Conservation (phyloP, 2,888 invertebrate species). For the Aporophyla nigra region DNA sequence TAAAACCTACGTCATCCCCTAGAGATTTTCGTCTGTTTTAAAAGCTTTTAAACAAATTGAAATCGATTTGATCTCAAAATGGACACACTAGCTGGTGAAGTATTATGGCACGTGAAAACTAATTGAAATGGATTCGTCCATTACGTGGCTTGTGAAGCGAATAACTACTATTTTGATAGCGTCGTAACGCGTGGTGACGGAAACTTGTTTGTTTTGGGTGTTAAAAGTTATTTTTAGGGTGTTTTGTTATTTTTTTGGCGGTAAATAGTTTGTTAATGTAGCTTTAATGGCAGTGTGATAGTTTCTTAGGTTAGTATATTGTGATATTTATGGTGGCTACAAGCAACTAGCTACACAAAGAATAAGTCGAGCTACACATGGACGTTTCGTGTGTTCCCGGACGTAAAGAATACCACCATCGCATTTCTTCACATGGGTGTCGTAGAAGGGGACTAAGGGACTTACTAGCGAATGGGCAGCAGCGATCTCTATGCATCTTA, state of each 20-base stretch:
- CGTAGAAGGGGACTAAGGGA: too few species aligned
- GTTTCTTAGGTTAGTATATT: not conserved
- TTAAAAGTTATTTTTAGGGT: slow-evolving; percentile 1
- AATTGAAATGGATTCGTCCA: slow-evolving; percentile 60
- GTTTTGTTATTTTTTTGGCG: not conserved
- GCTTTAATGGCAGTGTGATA: not conserved
- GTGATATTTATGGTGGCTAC: not conserved
- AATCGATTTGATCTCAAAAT: slow-evolving; percentile 66
- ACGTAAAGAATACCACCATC: too few species aligned
- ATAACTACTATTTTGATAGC: slow-evolving; percentile 34
- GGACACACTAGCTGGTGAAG: slow-evolving; percentile 21
- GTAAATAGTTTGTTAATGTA: not conserved
- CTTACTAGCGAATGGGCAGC: too few species aligned
- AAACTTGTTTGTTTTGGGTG: slow-evolving; percentile 13
- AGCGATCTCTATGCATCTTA: too few species aligned
- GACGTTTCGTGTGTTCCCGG: too few species aligned
- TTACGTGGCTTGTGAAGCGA: slow-evolving; percentile 27
- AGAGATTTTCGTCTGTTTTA: slow-evolving; percentile 41
- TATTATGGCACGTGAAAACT: slow-evolving; percentile 2
- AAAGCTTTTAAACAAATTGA: slow-evolving; percentile 68
- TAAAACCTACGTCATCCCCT: slow-evolving; percentile 5
- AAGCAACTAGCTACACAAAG: too few species aligned
- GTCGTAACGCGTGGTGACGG: slow-evolving; percentile 11
- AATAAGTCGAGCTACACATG: too few species aligned
- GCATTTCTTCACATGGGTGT: too few species aligned